Conservation (phyloP, 2,888 invertebrate genomes). For the Mystacides longicornis region DNA sequence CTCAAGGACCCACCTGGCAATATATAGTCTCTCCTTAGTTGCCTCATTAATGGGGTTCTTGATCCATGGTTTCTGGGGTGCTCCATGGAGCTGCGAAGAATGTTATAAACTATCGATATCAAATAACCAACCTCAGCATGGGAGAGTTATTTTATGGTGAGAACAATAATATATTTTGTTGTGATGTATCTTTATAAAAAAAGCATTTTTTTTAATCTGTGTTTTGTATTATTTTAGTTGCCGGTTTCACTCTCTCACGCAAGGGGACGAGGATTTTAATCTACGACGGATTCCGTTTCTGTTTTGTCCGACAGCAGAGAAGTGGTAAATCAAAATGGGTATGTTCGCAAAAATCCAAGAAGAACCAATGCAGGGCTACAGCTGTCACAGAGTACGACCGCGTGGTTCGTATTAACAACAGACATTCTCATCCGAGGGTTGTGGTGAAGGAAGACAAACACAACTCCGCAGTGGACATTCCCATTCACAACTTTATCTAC, state of each 20-base stretch:
- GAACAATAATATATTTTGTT: too few relatives aligned
- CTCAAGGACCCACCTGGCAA: too few relatives aligned
- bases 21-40: too few relatives aligned
- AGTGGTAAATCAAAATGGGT: slow-evolving; percentile 16
- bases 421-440: slow-evolving; percentile 11
- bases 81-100: too few relatives aligned
- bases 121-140: too few relatives aligned
- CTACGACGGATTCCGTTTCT: slow-evolving; percentile 16
- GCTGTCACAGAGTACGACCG: slow-evolving; percentile 13
- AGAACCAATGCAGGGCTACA: slow-evolving; percentile 14
- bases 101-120: too few relatives aligned
- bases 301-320: slow-evolving; percentile 10
- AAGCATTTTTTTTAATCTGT: not conserved
- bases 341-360: slow-evolving; percentile 16
- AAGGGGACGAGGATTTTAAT: slow-evolving; percentile 11
- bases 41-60: too few relatives aligned
- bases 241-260: slow-evolving; percentile 13
- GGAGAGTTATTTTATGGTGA: too few relatives aligned
- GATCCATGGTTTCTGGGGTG: too few relatives aligned
- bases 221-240: slow-evolving; percentile 6
- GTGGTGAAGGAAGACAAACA: not conserved
- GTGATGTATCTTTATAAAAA: not conserved
- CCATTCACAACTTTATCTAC: slow-evolving; percentile 11
- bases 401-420: slow-evolving; percentile 14
- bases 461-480: slow-evolving; percentile 9